A percentile compares a stretch with the other conserved stretches of the same genome.
These are phyloP conservation scores for Pedetes capensis DNA, from an alignment of 2,113 vertebrate genomes.

Conservation along the genomic window DNA sequence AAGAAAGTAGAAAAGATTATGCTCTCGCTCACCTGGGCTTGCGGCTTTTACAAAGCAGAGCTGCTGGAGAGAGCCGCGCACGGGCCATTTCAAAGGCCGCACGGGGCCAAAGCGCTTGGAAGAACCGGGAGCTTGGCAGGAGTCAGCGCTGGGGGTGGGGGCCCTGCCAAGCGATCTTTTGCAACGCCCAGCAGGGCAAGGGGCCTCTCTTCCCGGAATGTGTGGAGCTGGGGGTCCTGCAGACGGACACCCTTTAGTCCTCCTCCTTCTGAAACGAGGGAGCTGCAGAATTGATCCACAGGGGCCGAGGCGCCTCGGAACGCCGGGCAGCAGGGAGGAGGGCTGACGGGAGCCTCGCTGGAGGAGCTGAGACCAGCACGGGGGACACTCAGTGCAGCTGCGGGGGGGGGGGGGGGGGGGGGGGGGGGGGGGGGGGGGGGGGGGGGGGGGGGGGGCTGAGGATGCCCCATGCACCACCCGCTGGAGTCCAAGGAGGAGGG, in stretches of 20 bases:
- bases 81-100: neutral
- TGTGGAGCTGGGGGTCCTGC: neutral
- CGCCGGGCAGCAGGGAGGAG: constrained; percentile 6
- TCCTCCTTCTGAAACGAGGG: neutral
- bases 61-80: neutral
- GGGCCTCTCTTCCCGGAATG: neutral
- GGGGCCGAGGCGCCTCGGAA: constrained; percentile 43
- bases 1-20: constrained; percentile 12
- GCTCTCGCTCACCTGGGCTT: neutral
- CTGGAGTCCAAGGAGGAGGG: neutral
- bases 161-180: neutral
- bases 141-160: neutral
- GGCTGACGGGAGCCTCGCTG: neutral
- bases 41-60: neutral
- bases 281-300: constrained; percentile 39
- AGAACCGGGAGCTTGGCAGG: neutral
- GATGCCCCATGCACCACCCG: accelerated
- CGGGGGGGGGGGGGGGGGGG: neutral
- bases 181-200: neutral
- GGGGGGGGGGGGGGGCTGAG: neutral
- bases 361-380: too few species aligned
- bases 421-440: neutral
- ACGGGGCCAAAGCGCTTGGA: neutral
- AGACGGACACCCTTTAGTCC: neutral
- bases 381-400: neutral